These are phyloP conservation scores for Zeus faber DNA, from an alignment of 2,113 vertebrate species.

Conservation along the genomic window DNA sequence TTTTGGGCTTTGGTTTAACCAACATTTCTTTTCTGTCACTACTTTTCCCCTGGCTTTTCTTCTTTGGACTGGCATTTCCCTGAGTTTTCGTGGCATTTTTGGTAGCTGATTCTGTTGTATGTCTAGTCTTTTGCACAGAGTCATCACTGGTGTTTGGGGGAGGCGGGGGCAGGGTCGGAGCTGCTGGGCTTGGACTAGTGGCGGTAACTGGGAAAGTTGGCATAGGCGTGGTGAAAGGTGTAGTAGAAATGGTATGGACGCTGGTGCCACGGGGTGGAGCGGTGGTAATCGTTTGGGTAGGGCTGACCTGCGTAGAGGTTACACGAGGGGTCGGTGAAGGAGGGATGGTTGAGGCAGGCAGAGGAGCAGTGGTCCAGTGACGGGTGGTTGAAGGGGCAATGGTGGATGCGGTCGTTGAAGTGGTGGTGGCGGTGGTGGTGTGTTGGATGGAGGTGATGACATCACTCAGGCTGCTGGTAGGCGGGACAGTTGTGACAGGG, in stretches of 20 bases:
- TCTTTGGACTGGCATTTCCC: constrained; percentile 16
- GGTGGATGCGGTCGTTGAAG: constrained; percentile 22
- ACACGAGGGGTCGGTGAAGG: neutral
- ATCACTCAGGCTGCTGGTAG: constrained; percentile 15
- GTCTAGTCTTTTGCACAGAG: constrained; percentile 6
- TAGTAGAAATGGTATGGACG: neutral
- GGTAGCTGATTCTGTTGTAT: constrained; percentile 18
- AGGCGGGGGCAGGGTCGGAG: constrained; percentile 28
- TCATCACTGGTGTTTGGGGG: constrained; percentile 16
- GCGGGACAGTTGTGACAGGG: constrained; percentile 18
- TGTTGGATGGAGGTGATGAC: constrained; percentile 27
- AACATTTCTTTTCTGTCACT: constrained; percentile 6
- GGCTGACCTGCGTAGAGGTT: neutral
- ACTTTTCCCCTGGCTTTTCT: constrained; percentile 1
- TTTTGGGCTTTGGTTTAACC: constrained; percentile 22
- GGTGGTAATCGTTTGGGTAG: constrained; percentile 15
- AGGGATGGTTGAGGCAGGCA: constrained; percentile 18
- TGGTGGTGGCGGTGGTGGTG: constrained; percentile 12
- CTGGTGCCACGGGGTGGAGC: neutral
- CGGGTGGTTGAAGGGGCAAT: constrained; percentile 23
- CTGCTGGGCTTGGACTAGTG: constrained; percentile 13
- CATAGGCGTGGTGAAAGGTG: constrained; percentile 12
- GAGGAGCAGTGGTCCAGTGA: constrained; percentile 4
- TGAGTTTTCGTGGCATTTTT: neutral
- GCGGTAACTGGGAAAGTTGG: constrained; percentile 7